Evolutionary conservation across 2,113 vertebrate genomes (phyloP).

Genomic region (Reinhardtius hippoglossoides): DNA sequence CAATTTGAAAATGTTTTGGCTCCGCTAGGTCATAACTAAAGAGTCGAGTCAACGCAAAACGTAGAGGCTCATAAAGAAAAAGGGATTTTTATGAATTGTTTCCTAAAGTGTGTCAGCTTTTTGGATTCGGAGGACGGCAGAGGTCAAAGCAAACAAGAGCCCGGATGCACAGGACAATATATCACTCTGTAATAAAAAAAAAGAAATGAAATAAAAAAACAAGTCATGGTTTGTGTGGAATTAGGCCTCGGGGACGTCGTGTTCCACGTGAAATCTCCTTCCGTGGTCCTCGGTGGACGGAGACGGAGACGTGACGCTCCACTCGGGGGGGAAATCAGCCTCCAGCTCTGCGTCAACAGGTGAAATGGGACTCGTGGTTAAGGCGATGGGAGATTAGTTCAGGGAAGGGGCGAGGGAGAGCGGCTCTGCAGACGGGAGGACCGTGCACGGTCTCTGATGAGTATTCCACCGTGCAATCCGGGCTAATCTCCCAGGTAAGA

Average conservation of each 20-base stretch:
- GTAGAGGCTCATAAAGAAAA: constrained; percentile 37
- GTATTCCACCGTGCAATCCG: constrained; percentile 39
- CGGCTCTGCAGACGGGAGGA: constrained; percentile 43
- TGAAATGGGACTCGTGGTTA: constrained; percentile 61
- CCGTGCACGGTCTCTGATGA: constrained; percentile 58
- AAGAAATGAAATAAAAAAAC: background rate
- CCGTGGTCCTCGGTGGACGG: constrained; percentile 41
- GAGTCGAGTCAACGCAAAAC: constrained; percentile 60
- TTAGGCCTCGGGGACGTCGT: constrained; percentile 48
- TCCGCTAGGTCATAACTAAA: constrained; percentile 63
- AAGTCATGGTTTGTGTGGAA: constrained; percentile 34
- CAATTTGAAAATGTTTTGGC: constrained; percentile 65
- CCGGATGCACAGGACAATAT: constrained; percentile 32
- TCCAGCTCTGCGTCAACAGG: constrained; percentile 58
- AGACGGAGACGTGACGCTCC: constrained; percentile 30
- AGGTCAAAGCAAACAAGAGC: constrained; percentile 63
- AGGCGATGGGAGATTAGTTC: constrained; percentile 66
- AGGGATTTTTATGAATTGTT: constrained; percentile 56
- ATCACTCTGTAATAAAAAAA: constrained; percentile 28
- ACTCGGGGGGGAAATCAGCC: constrained; percentile 46
- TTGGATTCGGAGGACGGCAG: constrained; percentile 54
- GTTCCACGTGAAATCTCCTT: constrained; percentile 49
- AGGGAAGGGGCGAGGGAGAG: constrained; percentile 51
- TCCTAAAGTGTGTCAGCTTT: constrained; percentile 56
- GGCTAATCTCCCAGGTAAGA: constrained; percentile 55